These are phyloP conservation scores for Monomorium pharaonis DNA, from an alignment of 1,140 invertebrate genomes.

Conservation along the genomic window DNA sequence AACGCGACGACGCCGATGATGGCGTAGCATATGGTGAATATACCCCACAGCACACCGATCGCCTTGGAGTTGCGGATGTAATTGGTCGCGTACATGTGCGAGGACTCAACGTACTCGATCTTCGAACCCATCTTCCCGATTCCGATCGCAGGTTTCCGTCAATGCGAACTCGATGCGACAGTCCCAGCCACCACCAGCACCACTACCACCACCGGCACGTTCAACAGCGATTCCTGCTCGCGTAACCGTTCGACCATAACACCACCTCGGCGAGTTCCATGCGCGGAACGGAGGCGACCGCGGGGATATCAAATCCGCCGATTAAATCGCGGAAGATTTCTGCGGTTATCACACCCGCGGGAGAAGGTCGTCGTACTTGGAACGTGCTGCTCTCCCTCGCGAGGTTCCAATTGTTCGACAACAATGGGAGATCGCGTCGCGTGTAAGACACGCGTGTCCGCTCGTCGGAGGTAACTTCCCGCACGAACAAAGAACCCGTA, in stretches of 20 bases:
- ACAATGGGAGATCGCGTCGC: conserved; percentile 5
- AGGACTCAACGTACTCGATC: conserved; percentile 95
- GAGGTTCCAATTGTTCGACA: not conserved
- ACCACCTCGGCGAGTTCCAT: not conserved
- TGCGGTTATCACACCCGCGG: not conserved
- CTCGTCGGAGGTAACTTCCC: not conserved
- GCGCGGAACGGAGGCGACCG: not conserved
- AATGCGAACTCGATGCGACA: not conserved
- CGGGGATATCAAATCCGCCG: not conserved
- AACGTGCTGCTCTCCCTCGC: not conserved
- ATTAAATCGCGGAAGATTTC: not conserved
- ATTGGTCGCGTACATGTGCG: conserved; percentile 95
- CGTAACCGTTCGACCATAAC: conserved; percentile 1
- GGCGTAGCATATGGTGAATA: conserved; percentile 98
- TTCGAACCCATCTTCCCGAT: conserved; percentile 91
- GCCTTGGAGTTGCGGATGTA: conserved; percentile 98
- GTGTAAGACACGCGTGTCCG: conserved; percentile 10
- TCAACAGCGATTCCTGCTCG: not conserved
- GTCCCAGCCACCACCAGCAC: not conserved
- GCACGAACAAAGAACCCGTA: conserved; percentile 32
- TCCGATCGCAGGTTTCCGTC: not conserved
- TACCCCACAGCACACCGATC: conserved; percentile 98
- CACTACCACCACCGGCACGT: too few species aligned
- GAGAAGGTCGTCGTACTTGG: conserved; percentile 32
- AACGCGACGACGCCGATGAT: conserved; percentile 98